Conservation (phyloP, 2,113 vertebrate genomes). For the Aegotheles bennettii region DNA sequence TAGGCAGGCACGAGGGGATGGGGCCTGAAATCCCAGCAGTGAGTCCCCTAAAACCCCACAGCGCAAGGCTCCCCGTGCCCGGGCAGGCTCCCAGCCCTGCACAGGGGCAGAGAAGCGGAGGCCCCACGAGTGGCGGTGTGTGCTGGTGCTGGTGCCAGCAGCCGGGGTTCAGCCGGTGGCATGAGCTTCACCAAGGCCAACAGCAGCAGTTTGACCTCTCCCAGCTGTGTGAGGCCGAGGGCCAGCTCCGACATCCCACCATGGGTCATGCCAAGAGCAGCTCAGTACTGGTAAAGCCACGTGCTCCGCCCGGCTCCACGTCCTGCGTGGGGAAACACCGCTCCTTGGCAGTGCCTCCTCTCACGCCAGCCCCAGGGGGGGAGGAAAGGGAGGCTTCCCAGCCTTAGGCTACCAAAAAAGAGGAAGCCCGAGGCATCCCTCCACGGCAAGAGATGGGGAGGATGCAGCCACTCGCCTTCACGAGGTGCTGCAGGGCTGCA, state of each 20-base stretch:
- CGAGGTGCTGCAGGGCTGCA: neutral
- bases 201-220: neutral
- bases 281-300: too few species aligned
- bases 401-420: neutral
- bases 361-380: rapidly evolving
- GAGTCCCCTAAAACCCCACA: neutral
- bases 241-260: neutral
- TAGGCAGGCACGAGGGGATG: rapidly evolving
- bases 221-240: neutral
- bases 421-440: neutral
- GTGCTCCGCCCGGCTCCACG: neutral
- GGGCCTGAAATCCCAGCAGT: neutral
- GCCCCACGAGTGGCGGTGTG: too few species aligned
- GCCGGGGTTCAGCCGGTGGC: rapidly evolving
- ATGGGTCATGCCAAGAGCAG: too few species aligned
- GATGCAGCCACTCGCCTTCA: neutral
- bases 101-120: too few species aligned
- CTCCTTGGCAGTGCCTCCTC: rapidly evolving
- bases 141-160: too few species aligned
- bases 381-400: neutral
- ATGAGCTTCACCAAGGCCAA: neutral
- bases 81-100: too few species aligned
- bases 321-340: neutral
- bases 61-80: neutral
- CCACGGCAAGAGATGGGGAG: neutral